phyloP scores from a whole-genome alignment of 2,797 vertebrate species.

The Danio choprae region DNA sequence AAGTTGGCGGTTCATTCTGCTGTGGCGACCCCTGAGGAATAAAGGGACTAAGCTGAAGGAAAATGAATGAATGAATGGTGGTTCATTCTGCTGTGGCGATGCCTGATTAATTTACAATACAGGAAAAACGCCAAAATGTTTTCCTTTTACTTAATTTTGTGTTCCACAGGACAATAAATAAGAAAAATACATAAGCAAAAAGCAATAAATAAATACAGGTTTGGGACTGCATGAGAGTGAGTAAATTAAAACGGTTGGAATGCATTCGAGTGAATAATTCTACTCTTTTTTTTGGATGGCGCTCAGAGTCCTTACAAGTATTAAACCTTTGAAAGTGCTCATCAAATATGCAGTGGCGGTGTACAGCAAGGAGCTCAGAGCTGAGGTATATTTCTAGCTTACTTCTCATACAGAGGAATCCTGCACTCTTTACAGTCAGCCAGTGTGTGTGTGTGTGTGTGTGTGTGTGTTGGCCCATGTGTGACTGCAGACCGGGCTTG shows the following conservation, averaged over 20 bases:
- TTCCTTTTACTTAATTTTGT: neutral
- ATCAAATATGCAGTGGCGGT: neutral
- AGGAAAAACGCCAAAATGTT: too few species aligned
- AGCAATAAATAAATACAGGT: neutral
- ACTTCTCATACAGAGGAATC: slow-evolving; percentile 3
- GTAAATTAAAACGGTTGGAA: neutral
- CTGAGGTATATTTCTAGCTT: slow-evolving; percentile 9
- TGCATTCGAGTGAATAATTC: neutral
- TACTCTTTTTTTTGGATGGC: neutral
- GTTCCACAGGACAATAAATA: neutral
- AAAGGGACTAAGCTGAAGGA: too few species aligned
- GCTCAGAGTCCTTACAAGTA: neutral
- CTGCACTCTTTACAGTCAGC: neutral
- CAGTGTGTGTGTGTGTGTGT: too few species aligned
- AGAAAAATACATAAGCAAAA: neutral
- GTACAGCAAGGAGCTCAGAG: neutral
- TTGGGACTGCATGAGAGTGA: neutral
- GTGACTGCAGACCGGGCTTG: neutral
- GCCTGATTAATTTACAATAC: too few species aligned
- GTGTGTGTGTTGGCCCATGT: neutral
- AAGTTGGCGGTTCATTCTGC: too few species aligned
- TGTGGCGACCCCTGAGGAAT: too few species aligned
- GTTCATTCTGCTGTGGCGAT: too few species aligned
- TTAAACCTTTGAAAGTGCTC: neutral
- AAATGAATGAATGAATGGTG: too few species aligned